Evolutionary conservation across 2,888 invertebrate genomes (phyloP), one percentile per base, ranked within the genome.

Genomic region (Flexamia atlantica): DNA sequence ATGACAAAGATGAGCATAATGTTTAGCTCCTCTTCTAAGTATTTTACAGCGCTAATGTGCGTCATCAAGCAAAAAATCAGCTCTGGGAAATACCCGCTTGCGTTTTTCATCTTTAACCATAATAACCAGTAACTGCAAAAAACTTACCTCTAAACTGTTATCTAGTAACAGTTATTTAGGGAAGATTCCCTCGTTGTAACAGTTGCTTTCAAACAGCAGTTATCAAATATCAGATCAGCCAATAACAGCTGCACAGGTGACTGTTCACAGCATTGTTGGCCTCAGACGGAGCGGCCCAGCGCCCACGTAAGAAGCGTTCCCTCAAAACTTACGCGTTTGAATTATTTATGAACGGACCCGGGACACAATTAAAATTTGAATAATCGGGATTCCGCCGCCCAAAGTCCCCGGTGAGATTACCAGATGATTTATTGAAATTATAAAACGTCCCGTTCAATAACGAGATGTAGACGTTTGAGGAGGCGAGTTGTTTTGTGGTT

Each of bases 191-290:
- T n/a, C n/a, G n/a, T n/a, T n/a, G n/a, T n/a, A n/a, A n/a, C n/a
- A n/a, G n/a, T n/a, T n/a, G n/a, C n/a, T n/a, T n/a, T n/a, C n/a
- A n/a, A n/a, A n/a, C n/a, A n/a, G n/a, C n/a, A n/a, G n/a, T n/a
- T n/a, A n/a, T n/a, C n/a, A n/a, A n/a, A n/a, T n/a, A n/a, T n/a
- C n/a, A n/a, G n/a, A n/a, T n/a, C n/a, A n/a, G n/a, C n/a, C n/a
- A n/a, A n/a, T n/a, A n/a, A 82, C 84, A 85, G 84, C n/a, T n/a
- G n/a, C 85, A 85, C 85, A 84, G 84, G 83, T 64, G 64, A 5
- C 64, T 30, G 84, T 81, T 12, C 9, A 50, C 50, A 7, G 25
- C 57, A 64, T 64, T 64, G 64, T 64, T 64, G 64, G 20, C 28
- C 25, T 2, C 28, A 57, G 7, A 23, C 23, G 23, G 12, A 64